Percentiles rank a stretch among this genome's conserved stretches.
These are phyloP conservation scores for Meandrina meandrites DNA, from an alignment of 92 coral and sea anemone species.

Conservation along the genomic window DNA sequence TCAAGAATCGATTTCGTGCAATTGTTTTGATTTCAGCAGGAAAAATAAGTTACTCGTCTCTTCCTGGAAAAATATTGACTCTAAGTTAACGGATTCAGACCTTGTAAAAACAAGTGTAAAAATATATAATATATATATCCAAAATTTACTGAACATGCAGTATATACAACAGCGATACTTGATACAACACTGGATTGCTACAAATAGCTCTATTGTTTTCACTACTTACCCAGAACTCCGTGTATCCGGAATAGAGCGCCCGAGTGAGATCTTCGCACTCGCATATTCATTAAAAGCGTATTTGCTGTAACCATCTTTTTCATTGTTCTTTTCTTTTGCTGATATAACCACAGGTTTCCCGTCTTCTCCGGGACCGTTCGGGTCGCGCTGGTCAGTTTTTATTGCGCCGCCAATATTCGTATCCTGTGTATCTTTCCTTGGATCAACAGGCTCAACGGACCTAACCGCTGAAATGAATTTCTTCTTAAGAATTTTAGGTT, in stretches of 20 bases:
- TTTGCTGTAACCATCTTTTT: conserved; percentile 73
- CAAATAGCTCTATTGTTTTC: background rate
- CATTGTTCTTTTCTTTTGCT: conserved; percentile 63
- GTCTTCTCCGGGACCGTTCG: conserved; percentile 84
- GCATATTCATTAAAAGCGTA: conserved; percentile 86
- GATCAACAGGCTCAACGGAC: background rate
- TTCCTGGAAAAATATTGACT: background rate
- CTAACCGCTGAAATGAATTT: conserved; percentile 27
- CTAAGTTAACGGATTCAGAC: background rate
- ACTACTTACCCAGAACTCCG: conserved; percentile 76
- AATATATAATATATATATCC: background rate
- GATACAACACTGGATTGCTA: background rate
- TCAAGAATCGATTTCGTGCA: background rate
- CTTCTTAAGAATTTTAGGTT: conserved; percentile 8
- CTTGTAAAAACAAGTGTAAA: background rate
- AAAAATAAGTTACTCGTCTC: background rate
- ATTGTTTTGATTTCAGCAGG: background rate
- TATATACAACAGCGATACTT: background rate
- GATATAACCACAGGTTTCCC: conserved; percentile 74
- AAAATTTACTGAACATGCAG: background rate
- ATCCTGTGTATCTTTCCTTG: background rate
- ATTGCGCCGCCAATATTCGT: conserved; percentile 4
- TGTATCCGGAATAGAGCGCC: conserved; percentile 84
- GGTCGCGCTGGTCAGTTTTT: conserved; percentile 46
- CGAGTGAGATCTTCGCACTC: conserved; percentile 80